phyloP scores from a whole-genome alignment of 2,797 vertebrate species.

The Pseudochirops corinnae region DNA sequence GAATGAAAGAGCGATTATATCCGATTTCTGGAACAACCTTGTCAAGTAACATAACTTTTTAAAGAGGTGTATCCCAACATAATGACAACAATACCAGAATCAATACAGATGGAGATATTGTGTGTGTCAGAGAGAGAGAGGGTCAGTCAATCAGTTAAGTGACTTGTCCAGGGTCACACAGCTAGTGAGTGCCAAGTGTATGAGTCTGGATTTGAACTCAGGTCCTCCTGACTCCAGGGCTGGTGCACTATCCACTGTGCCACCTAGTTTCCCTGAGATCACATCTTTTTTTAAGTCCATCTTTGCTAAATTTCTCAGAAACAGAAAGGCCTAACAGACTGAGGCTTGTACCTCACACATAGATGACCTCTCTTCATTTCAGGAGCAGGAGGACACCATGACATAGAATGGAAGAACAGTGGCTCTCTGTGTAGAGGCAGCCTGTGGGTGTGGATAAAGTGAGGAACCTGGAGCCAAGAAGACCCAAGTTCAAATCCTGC shows the following conservation, averaged over 20 bases:
- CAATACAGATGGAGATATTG: background rate
- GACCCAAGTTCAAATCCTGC: background rate
- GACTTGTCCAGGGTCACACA: no score
- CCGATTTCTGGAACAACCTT: background rate
- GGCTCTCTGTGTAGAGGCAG: background rate
- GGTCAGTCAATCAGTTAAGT: no score
- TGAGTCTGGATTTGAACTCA: no score
- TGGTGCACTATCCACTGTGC: no score
- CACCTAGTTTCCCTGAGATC: no score
- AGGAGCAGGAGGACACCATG: background rate
- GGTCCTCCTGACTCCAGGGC: no score
- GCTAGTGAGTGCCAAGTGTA: no score
- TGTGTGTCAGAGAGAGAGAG: no score
- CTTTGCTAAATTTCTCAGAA: background rate
- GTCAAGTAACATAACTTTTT: conserved; percentile 6
- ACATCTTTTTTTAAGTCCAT: background rate
- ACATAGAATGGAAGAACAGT: background rate
- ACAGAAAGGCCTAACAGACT: background rate
- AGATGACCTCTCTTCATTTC: background rate
- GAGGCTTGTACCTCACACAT: background rate
- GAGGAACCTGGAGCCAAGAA: background rate
- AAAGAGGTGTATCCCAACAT: conserved; percentile 1
- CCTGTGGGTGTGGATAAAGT: background rate
- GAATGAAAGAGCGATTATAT: conserved; percentile 22
- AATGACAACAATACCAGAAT: conserved; percentile 22